These are phyloP conservation scores for Drosophila siamana DNA, from an alignment of 2,888 invertebrate species.

Conservation along the genomic window DNA sequence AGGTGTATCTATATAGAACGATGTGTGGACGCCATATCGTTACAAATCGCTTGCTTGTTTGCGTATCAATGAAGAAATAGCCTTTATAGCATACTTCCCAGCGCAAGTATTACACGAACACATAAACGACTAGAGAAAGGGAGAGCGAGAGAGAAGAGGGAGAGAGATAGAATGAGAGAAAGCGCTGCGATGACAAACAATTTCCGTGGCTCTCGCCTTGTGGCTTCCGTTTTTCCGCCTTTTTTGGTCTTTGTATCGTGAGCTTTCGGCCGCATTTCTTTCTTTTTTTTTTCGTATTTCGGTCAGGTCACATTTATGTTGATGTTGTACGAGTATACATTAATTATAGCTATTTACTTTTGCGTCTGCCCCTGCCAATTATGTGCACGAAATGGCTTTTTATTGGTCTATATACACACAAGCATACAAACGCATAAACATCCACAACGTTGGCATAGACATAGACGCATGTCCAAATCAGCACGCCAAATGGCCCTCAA, in stretches of 20 bases:
- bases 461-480: conserved; percentile 48
- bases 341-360: conserved; percentile 77
- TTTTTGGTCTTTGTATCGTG: conserved; percentile 4
- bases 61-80: conserved; percentile 73
- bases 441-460: conserved; percentile 7
- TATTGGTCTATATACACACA: conserved; percentile 65
- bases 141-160: neutral
- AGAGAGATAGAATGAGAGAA: neutral
- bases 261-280: conserved; percentile 7
- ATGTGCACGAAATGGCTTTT: conserved; percentile 79
- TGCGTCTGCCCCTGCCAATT: conserved; percentile 63
- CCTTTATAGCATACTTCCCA: conserved; percentile 73
- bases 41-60: conserved; percentile 65
- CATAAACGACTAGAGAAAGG: too few species aligned
- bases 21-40: conserved; percentile 47
- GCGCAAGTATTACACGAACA: conserved; percentile 49
- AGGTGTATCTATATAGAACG: conserved; percentile 3
- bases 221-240: conserved; percentile 52
- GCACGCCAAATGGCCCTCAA: conserved; percentile 70
- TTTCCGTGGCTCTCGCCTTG: conserved; percentile 54
- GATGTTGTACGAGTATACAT: conserved; percentile 67
- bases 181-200: conserved; percentile 60
- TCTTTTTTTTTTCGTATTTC: conserved; percentile 45
- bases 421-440: conserved; percentile 1
- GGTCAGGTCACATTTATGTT: conserved; percentile 79